Evolutionary conservation across 2,113 vertebrate species (phyloP).

Genomic region (Herpetotheres cachinnans): DNA sequence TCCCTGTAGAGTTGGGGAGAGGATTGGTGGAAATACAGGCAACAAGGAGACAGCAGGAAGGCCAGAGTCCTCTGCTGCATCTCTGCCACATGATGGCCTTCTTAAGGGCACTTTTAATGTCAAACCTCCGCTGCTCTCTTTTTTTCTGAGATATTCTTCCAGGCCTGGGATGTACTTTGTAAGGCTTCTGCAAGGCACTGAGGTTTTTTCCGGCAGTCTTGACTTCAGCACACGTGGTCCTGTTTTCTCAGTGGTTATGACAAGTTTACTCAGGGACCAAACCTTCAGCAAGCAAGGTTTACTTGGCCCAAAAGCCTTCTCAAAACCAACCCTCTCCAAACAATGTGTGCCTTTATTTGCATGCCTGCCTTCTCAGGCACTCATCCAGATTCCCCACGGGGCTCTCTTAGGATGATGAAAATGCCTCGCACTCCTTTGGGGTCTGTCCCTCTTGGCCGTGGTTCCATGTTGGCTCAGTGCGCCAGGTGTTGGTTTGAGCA

Average conservation of each 20-base stretch:
- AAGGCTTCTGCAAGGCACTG: background rate
- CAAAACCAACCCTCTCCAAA: background rate
- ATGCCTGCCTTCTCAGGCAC: background rate
- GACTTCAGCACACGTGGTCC: background rate
- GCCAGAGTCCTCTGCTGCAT: background rate
- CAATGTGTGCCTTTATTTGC: background rate
- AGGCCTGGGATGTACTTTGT: background rate
- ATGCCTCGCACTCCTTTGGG: background rate
- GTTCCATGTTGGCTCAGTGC: background rate
- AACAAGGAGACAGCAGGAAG: background rate
- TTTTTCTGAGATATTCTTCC: background rate
- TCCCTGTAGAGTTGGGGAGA: background rate
- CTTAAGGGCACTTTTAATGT: background rate
- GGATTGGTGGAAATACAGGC: background rate
- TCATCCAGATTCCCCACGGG: background rate
- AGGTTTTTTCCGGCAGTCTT: background rate
- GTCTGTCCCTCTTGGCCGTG: background rate
- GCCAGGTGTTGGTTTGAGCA: background rate
- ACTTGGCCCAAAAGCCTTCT: background rate
- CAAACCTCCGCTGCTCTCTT: background rate
- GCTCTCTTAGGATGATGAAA: background rate
- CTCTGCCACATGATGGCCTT: background rate
- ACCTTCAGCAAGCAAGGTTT: background rate
- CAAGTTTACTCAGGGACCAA: background rate
- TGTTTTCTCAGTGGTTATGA: background rate